Evolutionary conservation across 2,113 vertebrate species (phyloP), one percentile per base, ranked within the genome.

Genomic region (Tupaia tana): DNA sequence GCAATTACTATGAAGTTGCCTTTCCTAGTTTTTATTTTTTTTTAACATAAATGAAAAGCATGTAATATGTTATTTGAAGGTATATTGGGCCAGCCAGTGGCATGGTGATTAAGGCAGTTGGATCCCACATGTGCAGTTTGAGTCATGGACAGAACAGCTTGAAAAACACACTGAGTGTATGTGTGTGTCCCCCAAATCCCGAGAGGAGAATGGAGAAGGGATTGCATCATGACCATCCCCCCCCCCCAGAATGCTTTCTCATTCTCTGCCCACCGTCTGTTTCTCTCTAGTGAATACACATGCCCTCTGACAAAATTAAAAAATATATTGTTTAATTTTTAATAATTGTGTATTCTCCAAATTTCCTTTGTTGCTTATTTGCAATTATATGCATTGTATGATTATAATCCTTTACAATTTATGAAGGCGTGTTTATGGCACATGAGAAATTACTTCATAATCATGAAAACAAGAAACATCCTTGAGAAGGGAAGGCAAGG

Each of bases 1-100:
- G 10, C 3, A 24, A 20, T 73, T 24, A 25, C 10, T 61, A 61
- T 18, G 67, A 3, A 54, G 11, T 54, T 31, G 25, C 7, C 27
- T 54, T 90, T 77, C 69, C 12, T 69, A 61, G 24, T 43, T 43
- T 43, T 43, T 6, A 43, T 43, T 43, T 43, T 43, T 43, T 43
- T 43, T 43, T 43, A 43, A 43, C 3, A 7, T 69, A 13, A 89
- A 31, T 56, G 29, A 52, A 87, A 82, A 88, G 29, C 52, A 77
- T 14, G 29, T 79, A 79, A 58, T 81, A 63, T 67, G 16, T 83
- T 81, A 91, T 78, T 94, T 78, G 83, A 34, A 96, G 10, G 27
- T 75, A 77, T n/a, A 22, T 43, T 43, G 43, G 43, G 43, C 43
- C 43, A 43, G 43, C 43, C 43, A 43, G 43, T 43, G 43, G 43